Evolutionary conservation across 2,113 vertebrate species (phyloP), one percentile per base, ranked within the genome.

Genomic region (Mixornis gularis): DNA sequence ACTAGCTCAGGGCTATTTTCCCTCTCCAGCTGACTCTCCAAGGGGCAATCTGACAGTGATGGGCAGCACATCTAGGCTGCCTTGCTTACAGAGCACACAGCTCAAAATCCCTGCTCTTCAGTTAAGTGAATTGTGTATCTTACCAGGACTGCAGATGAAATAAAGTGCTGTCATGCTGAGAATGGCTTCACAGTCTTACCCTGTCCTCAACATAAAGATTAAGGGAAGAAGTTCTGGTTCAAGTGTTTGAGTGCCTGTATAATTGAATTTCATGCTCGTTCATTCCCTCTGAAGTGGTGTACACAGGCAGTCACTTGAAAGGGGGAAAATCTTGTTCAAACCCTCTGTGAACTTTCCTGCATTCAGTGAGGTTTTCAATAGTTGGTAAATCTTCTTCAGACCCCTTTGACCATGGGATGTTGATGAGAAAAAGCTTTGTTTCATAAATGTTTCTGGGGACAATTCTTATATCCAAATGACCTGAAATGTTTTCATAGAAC

Each of bases 181-280:
- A 94, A 90, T 92, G 96, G 95, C 88, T 97, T 96, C 53, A 16
- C 89, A 79, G 90, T 59, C 94, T 95, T 56, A 91, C 92, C 89
- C 95, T 92, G 90, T 97, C 97, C 95, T 97, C 96, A 95, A 94
- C 94, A 94, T 95, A 94, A 96, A 98, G 98, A 98, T 99, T 99
- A 99, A 97, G 97, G 95, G 90, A 95, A 97, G 97, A 97, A 98
- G 95, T 97, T 98, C 98, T 97, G 98, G 96, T 98, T 97, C 96
- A 98, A 95, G 97, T 98, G 94, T 92, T 94, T 96, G 92, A 92
- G 98, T 97, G 98, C 97, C 93, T 85, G 90, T 95, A 95, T 99
- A 98, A 99, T 99, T 98, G 96, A 98, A 98, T 99, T 99, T 99
- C 98, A 99, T 98, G 98, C 98, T 98, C 84, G 77, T 97, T 97